Evolutionary conservation across 2,797 vertebrate species (phyloP), one percentile per base, ranked within the genome.

Genomic region (Odontamblyopus lacepedii): DNA sequence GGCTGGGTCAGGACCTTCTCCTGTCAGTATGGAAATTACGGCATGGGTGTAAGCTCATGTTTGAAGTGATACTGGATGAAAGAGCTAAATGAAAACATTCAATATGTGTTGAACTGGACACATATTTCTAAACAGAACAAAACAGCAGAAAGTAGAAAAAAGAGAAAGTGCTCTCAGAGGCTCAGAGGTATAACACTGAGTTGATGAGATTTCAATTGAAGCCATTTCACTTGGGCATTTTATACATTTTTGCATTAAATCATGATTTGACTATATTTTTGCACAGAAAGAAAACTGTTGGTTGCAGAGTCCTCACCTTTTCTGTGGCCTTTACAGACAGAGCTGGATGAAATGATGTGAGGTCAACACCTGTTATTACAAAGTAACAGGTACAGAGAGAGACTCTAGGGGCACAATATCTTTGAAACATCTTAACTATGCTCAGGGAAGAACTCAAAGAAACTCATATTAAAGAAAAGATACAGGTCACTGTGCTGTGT

Each of bases 201-300:
- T 9, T 38, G 32, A 63, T 63, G 62, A 41, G 35, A 63, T 44
- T 63, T 63, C 62, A 23, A 15, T 35, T 23, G 35, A 38, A 63
- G 35, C 75, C 23, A 88, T 71, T 50, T 83, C 13, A 16, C 72
- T 72, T 80, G 77, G 29, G 12, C 68, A 63, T 74, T 74, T 75
- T 35, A 78, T 81, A 79, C 63, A 82, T 62, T 67, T 79, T 73
- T 80, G 83, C 78, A 79, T 81, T 80, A 83, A 63, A 35, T 19
- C 32, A 41, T 82, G 27, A 38, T 38, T 38, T 38, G 35, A 60
- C 57, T 75, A 67, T 80, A 81, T 69, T 55, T 85, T 59, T 71
- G 72, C 66, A 67, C 41, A 63, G 29, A 50, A 71, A 51, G 78
- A 71, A 76, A 83, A 72, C 13, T 63, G 68, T 53, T 83, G 38